Evolutionary conservation across 2,888 invertebrate species (phyloP).

Genomic region (Phragmatobia fuliginosa): DNA sequence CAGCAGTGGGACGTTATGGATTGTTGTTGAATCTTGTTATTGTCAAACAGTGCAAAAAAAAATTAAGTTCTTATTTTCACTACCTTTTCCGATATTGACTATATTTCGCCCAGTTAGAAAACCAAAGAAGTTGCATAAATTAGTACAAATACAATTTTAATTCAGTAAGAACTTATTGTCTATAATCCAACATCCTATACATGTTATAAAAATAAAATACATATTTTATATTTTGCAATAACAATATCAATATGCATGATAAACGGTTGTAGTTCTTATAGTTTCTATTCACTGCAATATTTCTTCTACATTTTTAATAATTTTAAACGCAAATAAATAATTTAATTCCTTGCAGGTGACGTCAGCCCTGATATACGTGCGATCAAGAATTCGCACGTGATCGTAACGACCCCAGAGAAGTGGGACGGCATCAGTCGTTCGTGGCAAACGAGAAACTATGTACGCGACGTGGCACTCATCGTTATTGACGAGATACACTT

Average conservation of each 20-base stretch:
- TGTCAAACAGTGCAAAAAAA: too few species aligned
- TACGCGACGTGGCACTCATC: constrained; percentile 95
- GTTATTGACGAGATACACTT: constrained; percentile 99
- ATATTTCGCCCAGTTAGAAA: not conserved
- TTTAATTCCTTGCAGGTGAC: constrained; percentile 67
- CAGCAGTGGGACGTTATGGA: too few species aligned
- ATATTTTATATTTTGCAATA: not conserved
- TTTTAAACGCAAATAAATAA: not conserved
- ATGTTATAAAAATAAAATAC: too few species aligned
- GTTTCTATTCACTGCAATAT: not conserved
- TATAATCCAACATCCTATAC: too few species aligned
- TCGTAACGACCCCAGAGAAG: constrained; percentile 99
- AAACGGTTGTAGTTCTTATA: not conserved
- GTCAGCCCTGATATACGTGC: constrained; percentile 95
- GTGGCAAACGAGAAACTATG: constrained; percentile 99
- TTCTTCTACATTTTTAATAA: not conserved
- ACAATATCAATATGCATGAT: not conserved
- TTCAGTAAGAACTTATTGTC: not conserved
- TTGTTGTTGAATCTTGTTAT: too few species aligned
- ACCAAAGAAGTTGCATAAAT: not conserved
- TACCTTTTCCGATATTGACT: too few species aligned
- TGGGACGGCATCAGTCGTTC: constrained; percentile 99
- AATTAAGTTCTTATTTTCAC: too few species aligned
- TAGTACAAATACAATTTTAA: not conserved
- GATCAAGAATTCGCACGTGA: constrained; percentile 94